Conservation (phyloP, 1,140 invertebrate species). For the Mylabris phalerata region DNA sequence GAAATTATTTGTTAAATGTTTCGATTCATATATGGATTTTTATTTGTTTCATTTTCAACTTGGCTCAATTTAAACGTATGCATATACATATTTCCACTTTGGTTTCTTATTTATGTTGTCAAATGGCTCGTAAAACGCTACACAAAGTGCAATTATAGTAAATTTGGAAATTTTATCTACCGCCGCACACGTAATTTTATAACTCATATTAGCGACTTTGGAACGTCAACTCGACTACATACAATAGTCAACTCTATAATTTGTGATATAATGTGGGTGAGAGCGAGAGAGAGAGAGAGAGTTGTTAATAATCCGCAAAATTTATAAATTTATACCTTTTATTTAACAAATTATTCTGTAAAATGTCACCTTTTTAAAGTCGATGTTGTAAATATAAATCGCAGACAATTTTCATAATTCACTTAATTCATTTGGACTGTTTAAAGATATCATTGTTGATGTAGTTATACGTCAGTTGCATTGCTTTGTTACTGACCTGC, state of each 20-base stretch:
- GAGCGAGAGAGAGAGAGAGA: constrained; percentile 23
- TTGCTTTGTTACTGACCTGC: constrained; percentile 34
- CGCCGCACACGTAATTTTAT: constrained; percentile 21
- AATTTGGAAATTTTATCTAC: constrained; percentile 23
- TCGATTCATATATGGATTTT: too few relatives aligned
- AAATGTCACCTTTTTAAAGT: too few relatives aligned
- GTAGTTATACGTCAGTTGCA: background rate
- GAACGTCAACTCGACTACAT: constrained; percentile 25
- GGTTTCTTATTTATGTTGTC: constrained; percentile 18
- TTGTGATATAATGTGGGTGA: constrained; percentile 25
- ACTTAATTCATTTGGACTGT: background rate
- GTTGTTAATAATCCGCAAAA: constrained; percentile 24
- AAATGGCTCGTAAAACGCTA: constrained; percentile 17
- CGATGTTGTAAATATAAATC: too few relatives aligned
- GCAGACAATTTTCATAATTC: too few relatives aligned
- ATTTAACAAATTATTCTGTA: too few relatives aligned
- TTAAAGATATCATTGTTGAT: constrained; percentile 17
- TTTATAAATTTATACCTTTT: constrained; percentile 18
- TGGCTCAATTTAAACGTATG: background rate
- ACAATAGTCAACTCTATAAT: too few relatives aligned
- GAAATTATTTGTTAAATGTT: too few relatives aligned
- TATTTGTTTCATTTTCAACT: too few relatives aligned
- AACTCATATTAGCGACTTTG: constrained; percentile 24
- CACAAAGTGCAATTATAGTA: constrained; percentile 19
- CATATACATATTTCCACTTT: background rate